These are phyloP conservation scores for Cavia aperea DNA, from an alignment of 2,113 vertebrate species.

Conservation along the genomic window DNA sequence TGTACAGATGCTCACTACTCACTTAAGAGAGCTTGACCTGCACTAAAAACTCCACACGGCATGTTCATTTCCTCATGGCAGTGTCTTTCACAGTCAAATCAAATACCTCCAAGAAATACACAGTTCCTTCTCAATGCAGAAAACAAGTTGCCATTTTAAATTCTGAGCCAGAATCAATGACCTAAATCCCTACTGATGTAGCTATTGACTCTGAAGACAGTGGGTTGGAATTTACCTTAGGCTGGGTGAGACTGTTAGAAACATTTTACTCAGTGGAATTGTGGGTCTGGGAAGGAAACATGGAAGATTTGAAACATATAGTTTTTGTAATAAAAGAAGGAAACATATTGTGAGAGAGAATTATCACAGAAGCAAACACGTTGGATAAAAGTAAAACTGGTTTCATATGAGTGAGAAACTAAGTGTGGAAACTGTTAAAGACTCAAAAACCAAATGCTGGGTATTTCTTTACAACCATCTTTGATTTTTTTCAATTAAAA, in stretches of 20 bases:
- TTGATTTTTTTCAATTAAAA: neutral
- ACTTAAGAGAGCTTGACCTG: neutral
- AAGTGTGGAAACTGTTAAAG: neutral
- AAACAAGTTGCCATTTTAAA: neutral
- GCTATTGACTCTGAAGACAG: neutral
- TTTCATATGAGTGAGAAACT: conserved; percentile 7
- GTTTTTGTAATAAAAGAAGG: neutral
- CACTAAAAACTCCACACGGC: neutral
- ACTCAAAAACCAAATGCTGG: neutral
- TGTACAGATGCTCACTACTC: neutral
- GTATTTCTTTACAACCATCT: neutral
- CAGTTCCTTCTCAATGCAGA: neutral
- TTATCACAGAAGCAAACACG: neutral
- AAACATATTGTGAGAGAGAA: neutral
- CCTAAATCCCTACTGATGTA: neutral
- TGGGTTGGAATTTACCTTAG: neutral
- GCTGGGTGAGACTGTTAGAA: neutral
- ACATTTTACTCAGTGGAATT: neutral
- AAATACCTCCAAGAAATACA: neutral
- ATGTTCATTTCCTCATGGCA: neutral
- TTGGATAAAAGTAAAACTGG: neutral
- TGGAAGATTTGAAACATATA: neutral
- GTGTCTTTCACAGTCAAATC: neutral
- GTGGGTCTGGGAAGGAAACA: neutral
- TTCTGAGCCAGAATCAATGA: neutral